Evolutionary conservation across 2,888 invertebrate genomes (phyloP), one percentile per base, ranked within the genome.

Genomic region (Brachynemurus nebulosus): DNA sequence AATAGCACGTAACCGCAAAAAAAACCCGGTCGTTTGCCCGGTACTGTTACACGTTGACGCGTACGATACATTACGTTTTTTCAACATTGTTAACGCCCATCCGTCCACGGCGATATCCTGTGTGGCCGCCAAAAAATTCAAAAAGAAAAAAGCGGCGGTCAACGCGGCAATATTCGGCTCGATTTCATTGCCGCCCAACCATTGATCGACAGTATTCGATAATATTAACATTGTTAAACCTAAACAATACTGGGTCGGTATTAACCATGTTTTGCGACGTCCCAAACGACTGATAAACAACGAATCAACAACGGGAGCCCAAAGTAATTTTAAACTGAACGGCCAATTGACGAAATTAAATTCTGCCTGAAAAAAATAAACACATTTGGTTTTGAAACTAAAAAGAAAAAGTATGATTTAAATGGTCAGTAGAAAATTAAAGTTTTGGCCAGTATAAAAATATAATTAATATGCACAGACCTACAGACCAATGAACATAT

Each of bases 51-150:
- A 98, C 0, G 97, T 98, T 2, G 97, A 97, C 0, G 98, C 97
- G 69, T 97, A 93, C 2, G 91, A 93, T 4, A 98, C 93, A 68
- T 98, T 98, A 55, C 81, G 72, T 79, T 90, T 85, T 58, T 91
- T 88, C 2, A 98, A 69, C 93, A 99, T 98, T 1, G 97, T 98
- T 9, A 99, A 69, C 1, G 98, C 98, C 98, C 98, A 99, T 17
- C 98, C 98, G 69, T 99, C 98, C 0, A 99, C 97, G 12, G 95
- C 97, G 57, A 98, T 96, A 64, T 99, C 98, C 69, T 99, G 98
- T 2, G 98, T 98, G 2, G 98, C 97, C 4, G 97, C 97, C 55
- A 99, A 69, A 58, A 97, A 95, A 59, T 96, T 97, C 3, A 98
- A 69, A 44, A 78, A 69, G 61, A 97, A 86, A 67, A 99, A 99